Conservation (phyloP, 2,797 vertebrate species). For the Harpagifer antarcticus region DNA sequence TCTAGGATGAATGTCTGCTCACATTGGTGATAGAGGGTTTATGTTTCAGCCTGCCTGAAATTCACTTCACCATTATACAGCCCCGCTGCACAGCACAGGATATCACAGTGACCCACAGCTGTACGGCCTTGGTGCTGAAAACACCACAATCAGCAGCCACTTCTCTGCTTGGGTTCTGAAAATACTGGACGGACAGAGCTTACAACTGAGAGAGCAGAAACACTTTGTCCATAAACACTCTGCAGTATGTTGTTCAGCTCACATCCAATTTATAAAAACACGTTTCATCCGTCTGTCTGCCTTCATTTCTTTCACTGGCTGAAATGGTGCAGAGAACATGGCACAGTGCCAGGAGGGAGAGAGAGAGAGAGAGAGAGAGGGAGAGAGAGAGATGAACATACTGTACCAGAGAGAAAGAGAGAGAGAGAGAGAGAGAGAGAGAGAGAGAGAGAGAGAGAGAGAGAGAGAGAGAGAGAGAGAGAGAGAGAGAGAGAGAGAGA, state of each 20-base stretch:
- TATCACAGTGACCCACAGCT: neutral
- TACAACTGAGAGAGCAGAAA: constrained; percentile 6
- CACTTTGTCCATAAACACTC: neutral
- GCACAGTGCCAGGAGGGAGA: constrained; percentile 38
- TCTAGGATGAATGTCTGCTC: neutral
- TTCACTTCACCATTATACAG: neutral
- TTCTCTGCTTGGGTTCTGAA: neutral
- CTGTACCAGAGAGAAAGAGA: constrained; percentile 34
- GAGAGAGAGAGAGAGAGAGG: constrained; percentile 29
- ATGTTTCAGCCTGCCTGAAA: neutral
- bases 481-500: constrained; percentile 34
- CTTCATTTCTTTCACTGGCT: constrained; percentile 14
- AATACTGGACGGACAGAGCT: constrained; percentile 9
- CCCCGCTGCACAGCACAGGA: neutral
- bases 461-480: constrained; percentile 12
- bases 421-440: too few species aligned
- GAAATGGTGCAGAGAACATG: constrained; percentile 55
- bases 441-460: too few species aligned
- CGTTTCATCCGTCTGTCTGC: constrained; percentile 30
- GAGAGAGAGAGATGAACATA: constrained; percentile 26
- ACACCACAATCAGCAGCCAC: neutral
- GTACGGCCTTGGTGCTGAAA: neutral
- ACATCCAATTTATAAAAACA: constrained; percentile 26
- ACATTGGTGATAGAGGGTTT: neutral
- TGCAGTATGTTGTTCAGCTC: constrained; percentile 9